Conservation (phyloP, 2,113 vertebrate species). For the Psophia crepitans region DNA sequence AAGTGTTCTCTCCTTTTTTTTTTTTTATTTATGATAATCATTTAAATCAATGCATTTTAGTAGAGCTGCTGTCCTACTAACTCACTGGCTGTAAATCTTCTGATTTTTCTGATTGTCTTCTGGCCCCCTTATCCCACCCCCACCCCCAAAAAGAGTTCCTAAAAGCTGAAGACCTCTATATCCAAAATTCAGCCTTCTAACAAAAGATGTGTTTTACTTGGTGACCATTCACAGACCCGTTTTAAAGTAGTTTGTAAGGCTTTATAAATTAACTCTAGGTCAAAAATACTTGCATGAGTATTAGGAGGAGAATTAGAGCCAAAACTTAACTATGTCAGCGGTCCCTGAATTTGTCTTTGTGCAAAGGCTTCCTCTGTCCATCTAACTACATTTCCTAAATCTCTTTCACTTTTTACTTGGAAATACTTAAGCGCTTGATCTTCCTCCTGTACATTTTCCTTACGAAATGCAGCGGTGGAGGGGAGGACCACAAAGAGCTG, state of each 20-base stretch:
- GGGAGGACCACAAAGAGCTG: neutral
- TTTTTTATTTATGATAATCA: neutral
- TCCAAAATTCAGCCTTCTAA: neutral
- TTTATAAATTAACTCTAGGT: neutral
- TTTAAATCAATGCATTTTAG: neutral
- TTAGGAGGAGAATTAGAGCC: neutral
- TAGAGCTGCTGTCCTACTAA: neutral
- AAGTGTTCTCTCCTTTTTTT: neutral
- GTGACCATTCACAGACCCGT: neutral
- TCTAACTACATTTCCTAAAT: neutral
- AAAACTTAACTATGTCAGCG: neutral
- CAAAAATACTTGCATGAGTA: neutral
- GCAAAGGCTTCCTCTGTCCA: neutral
- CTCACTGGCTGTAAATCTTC: neutral
- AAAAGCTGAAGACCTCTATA: neutral
- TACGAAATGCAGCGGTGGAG: neutral
- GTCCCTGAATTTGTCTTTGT: neutral
- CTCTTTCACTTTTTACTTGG: neutral
- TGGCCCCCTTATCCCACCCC: rapidly evolving
- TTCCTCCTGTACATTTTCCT: neutral
- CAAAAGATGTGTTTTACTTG: rapidly evolving
- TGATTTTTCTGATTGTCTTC: neutral
- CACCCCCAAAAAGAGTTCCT: neutral
- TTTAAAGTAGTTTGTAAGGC: neutral
- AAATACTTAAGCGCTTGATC: neutral